Base-by-base conservation (phyloP, 1,140 invertebrate genomes). In the Drosophila chauvacae region DNA sequence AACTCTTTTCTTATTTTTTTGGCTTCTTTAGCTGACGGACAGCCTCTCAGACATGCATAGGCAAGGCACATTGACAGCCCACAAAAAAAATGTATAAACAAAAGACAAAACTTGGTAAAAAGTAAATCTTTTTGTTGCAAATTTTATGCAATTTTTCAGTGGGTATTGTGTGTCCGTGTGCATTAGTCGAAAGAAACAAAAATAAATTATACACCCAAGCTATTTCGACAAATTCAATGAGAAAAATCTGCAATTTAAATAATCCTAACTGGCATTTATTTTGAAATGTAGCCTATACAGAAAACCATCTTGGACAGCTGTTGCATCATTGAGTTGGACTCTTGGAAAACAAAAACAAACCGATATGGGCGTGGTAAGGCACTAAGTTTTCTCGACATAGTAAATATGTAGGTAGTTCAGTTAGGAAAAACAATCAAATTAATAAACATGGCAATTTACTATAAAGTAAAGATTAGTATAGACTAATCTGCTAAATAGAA, bases 181-280 rank as follows among this genome's bases (percentile, higher is more conserved):
- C 42, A 37, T 47, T 64, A 48, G 50, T 59, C 26, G 64, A 73
- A 60, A 50, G 47, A 56, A 48, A 65, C 37, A 64, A 63, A 83
- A 75, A 82, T 74, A 87, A 84, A 87, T 87, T 88, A 88, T 80
- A 80, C 66, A 84, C 73, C 77, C 84, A 62, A 79, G 87, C 72
- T 79, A 80, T 71, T 73, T 64, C 69, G 84, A 87, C 84, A 87
- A 87, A 87, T 87, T 87, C 84, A 88, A 88, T 87, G 69, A 57
- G 77, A 84, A 77, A 72, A 84, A 87, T 87, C 79, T 84, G 84
- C 84, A 87, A 88, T 87, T 87, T 87, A 87, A 87, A 87, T 87
- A 90, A 87, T 88, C 58, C 72, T 71, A 75, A 81, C 84, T 80
- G 85, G 69, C 80, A 88, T 88, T 88, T 87, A 88, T 88, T 87